These are phyloP conservation scores for Rhinopomastus cyanomelas DNA, from an alignment of 2,113 vertebrate species.

Conservation along the genomic window DNA sequence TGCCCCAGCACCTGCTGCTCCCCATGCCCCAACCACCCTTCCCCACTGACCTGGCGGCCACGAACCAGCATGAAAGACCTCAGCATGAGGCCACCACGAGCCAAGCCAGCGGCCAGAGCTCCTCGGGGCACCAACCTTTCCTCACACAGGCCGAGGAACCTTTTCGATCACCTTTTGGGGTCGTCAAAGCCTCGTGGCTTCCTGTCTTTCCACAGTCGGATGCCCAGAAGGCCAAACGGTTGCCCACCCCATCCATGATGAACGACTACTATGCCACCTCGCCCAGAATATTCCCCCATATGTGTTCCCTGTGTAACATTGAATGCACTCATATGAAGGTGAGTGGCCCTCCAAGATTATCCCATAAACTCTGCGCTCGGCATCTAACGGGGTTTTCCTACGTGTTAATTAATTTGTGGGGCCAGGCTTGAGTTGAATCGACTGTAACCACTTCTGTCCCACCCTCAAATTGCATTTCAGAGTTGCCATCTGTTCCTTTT, in stretches of 20 bases:
- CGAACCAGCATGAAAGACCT: conserved; percentile 59
- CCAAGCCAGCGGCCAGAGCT: neutral
- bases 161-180: conserved; percentile 77
- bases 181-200: conserved; percentile 80
- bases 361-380: conserved; percentile 27
- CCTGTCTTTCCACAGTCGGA: conserved; percentile 70
- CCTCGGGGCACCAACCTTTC: conserved; percentile 48
- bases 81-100: conserved; percentile 17
- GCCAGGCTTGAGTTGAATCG: too few relatives aligned
- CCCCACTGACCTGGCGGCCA: conserved; percentile 52
- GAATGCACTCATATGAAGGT: conserved; percentile 92
- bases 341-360: conserved; percentile 82
- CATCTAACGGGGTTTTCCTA: neutral
- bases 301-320: conserved; percentile 96
- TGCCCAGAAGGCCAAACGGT: conserved; percentile 74
- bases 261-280: conserved; percentile 91
- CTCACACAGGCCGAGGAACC: conserved; percentile 17
- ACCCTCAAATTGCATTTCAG: too few relatives aligned
- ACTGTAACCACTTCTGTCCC: too few relatives aligned
- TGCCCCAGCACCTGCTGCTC: conserved; percentile 48
- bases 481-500: too few relatives aligned
- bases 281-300: conserved; percentile 92
- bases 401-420: too few relatives aligned
- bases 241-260: conserved; percentile 89
- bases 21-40: conserved; percentile 59